Evolutionary conservation across 2,113 vertebrate species (phyloP).

Genomic region (Bubalus kerabau): DNA sequence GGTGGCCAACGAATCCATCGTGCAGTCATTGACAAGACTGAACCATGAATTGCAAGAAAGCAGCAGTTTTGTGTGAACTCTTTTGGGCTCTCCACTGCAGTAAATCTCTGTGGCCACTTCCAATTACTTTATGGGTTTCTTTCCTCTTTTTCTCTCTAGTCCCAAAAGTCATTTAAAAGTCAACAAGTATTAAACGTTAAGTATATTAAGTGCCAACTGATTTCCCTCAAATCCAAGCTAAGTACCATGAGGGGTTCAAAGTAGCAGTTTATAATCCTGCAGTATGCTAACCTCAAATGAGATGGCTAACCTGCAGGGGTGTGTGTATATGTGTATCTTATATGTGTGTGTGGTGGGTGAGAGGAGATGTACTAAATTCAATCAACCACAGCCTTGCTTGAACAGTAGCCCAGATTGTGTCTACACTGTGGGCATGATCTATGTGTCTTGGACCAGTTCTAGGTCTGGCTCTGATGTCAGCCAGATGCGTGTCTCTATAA

Average conservation of each 20-base stretch:
- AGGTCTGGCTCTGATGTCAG: not conserved
- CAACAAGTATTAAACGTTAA: not conserved
- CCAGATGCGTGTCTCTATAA: not conserved
- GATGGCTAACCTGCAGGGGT: not conserved
- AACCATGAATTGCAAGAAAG: not conserved
- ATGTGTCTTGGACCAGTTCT: not conserved
- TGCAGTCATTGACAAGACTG: not conserved
- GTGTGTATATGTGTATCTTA: too few species aligned
- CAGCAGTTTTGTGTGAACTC: not conserved
- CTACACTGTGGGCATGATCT: not conserved
- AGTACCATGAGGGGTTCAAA: not conserved
- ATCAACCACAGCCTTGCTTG: not conserved
- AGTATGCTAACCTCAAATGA: not conserved
- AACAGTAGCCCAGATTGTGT: not conserved
- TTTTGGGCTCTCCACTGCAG: not conserved
- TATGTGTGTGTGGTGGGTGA: too few species aligned
- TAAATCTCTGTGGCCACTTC: not conserved
- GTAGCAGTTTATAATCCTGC: not conserved
- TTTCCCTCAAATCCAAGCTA: not conserved
- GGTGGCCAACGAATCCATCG: rapidly evolving
- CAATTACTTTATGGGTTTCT: not conserved
- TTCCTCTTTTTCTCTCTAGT: not conserved
- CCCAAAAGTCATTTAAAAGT: not conserved
- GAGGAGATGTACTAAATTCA: not conserved
- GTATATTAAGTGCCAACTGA: not conserved